phyloP scores from a whole-genome alignment of 2,113 vertebrate species.

The Pseudopipra pipra region DNA sequence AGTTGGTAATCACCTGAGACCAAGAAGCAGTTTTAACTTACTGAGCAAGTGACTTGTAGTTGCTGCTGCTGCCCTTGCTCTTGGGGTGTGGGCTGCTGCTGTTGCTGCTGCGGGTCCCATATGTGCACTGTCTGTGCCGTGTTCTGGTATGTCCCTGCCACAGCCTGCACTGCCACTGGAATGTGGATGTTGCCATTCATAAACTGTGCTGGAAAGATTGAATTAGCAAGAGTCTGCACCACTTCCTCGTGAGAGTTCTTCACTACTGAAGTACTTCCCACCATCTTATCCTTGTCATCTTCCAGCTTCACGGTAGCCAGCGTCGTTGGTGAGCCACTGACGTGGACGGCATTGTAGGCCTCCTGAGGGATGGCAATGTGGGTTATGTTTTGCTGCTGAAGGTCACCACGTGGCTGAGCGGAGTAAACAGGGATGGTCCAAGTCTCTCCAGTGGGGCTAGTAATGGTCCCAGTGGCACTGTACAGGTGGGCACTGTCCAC shows the following conservation, averaged over 20 bases:
- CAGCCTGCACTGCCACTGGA: conserved; percentile 97
- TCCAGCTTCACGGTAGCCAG: conserved; percentile 83
- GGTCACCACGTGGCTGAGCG: conserved; percentile 83
- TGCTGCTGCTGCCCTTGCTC: conserved; percentile 90
- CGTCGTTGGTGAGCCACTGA: conserved; percentile 81
- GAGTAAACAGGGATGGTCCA: conserved; percentile 99
- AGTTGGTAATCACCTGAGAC: not conserved
- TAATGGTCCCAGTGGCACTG: conserved; percentile 97
- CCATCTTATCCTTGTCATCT: conserved; percentile 93
- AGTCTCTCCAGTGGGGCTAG: conserved; percentile 95
- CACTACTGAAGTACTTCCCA: conserved; percentile 80
- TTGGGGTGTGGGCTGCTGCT: conserved; percentile 85
- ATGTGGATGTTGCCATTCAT: conserved; percentile 99
- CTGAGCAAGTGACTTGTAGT: conserved; percentile 87
- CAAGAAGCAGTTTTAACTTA: conserved; percentile 59
- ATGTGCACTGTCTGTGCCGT: conserved; percentile 95
- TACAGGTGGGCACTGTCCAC: conserved; percentile 98
- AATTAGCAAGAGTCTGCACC: conserved; percentile 91
- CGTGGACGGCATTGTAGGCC: conserved; percentile 92
- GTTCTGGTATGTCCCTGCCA: conserved; percentile 91
- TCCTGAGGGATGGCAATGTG: conserved; percentile 98
- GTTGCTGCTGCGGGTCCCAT: conserved; percentile 95
- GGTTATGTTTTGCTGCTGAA: conserved; percentile 94
- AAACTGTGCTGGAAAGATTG: conserved; percentile 96
- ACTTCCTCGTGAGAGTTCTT: conserved; percentile 93